Base-by-base conservation (phyloP, 2,113 vertebrate genomes). In the Vimba vimba region DNA sequence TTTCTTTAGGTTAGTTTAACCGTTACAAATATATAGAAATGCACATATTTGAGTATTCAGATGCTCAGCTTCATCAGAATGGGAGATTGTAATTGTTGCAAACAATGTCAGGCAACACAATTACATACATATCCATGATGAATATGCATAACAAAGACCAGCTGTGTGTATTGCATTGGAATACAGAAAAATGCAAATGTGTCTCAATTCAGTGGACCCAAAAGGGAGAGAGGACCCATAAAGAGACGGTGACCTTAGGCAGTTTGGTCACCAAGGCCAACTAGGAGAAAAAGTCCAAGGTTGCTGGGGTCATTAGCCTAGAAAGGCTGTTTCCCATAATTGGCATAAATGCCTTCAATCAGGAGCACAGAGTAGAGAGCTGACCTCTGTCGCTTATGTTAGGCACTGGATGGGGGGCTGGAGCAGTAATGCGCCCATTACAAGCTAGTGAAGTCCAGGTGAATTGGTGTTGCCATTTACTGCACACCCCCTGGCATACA, bases 391-490 rank as follows among this genome's bases (percentile, higher is more conserved):
- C 57, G 68, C 85, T 64, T 87, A 43, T 84, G 85, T 93, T 96
- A 97, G 96, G 94, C 92, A 95, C 95, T 93, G 92, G 94, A 95
- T 94, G 82, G 62, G 94, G 95, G 94, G 93, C 94, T 93, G 64
- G 90, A 85, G 87, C 92, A 77, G 92, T 93, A 95, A 96, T 95
- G 95, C 93, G 93, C 95, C 96, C 95, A 97, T 96, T 96, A 97
- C 94, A 94, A 95, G 94, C 93, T 94, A 92, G 95, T 94, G 94
- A 94, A 80, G 95, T 95, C 95, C 95, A 96, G 96, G 95, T 96
- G 96, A 97, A 96, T 96, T 96, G 95, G 92, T 79, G 39, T 95
- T 83, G 95, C 95, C 96, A 95, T 97, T 97, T 96, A 94, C 95
- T 93, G 96, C 93, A 96, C 95, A 96, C 95, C 96, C 95, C 92